Conservation (phyloP, 2,797 vertebrate species). For the Petrocephalus sullivani region DNA sequence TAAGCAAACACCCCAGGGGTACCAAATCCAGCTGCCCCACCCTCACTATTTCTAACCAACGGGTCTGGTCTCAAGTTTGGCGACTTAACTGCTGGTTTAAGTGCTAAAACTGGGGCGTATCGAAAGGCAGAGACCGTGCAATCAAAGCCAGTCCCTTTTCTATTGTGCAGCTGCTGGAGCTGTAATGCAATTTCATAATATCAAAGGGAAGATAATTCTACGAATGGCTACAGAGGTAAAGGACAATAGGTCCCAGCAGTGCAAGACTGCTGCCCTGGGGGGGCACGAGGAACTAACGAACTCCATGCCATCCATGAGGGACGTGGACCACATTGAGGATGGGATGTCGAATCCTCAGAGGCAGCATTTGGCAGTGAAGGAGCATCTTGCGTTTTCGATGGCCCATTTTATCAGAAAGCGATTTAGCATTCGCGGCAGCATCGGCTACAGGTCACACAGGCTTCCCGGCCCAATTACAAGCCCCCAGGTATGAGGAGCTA, state of each 20-base stretch:
- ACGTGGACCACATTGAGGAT: constrained; percentile 13
- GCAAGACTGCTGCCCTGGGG: not conserved
- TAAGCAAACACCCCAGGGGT: not conserved
- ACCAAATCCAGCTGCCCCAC: not conserved
- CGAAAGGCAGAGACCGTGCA: not conserved
- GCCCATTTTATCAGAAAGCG: constrained; percentile 8
- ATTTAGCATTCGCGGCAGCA: constrained; percentile 8
- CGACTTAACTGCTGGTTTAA: constrained; percentile 1
- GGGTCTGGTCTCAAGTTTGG: not conserved
- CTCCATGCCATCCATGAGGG: not conserved
- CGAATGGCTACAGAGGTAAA: constrained; percentile 18
- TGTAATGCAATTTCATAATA: constrained; percentile 8
- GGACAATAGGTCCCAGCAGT: constrained; percentile 15
- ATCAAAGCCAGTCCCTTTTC: not conserved
- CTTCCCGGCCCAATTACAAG: not conserved
- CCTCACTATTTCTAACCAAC: not conserved
- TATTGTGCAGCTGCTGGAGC: constrained; percentile 5
- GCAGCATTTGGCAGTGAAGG: constrained; percentile 4
- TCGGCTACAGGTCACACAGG: not conserved
- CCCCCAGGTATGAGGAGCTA: not conserved
- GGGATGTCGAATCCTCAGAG: not conserved
- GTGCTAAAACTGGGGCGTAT: constrained; percentile 15
- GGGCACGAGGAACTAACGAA: not conserved
- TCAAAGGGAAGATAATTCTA: constrained; percentile 24
- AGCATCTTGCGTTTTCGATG: not conserved